These are phyloP conservation scores for Perizoma flavofasciatum DNA, from an alignment of 2,888 invertebrate genomes.

Conservation along the genomic window DNA sequence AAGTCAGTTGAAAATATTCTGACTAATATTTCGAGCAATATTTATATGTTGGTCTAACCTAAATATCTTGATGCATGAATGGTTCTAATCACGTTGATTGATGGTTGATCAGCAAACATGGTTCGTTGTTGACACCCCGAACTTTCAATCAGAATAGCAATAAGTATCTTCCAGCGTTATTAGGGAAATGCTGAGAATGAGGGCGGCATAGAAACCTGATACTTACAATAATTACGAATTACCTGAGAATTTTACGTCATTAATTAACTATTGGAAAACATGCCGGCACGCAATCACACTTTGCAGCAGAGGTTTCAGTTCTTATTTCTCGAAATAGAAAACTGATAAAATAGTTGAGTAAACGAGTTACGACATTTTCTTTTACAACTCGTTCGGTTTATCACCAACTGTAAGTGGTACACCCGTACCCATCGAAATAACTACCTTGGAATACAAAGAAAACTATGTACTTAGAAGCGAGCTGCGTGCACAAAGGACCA, in stretches of 20 bases:
- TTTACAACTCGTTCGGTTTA: conserved; percentile 19
- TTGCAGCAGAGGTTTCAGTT: too few relatives aligned
- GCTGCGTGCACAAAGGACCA: conserved; percentile 40
- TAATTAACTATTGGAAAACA: not conserved
- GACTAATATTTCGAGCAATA: not conserved
- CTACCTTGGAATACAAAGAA: conserved; percentile 58
- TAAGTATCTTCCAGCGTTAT: conserved; percentile 46
- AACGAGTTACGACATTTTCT: conserved; percentile 15
- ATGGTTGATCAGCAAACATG: conserved; percentile 23
- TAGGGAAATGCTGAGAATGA: conserved; percentile 42
- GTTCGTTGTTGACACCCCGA: conserved; percentile 38
- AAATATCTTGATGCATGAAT: conserved; percentile 10
- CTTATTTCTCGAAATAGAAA: conserved; percentile 5
- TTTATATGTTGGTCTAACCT: conserved; percentile 6
- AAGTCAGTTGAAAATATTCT: not conserved
- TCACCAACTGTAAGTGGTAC: conserved; percentile 35
- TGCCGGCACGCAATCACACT: conserved; percentile 4
- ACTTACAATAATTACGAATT: conserved; percentile 1
- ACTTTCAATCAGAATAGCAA: conserved; percentile 40
- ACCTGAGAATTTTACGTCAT: conserved; percentile 16
- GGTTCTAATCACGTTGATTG: conserved; percentile 29
- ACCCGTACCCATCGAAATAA: conserved; percentile 45
- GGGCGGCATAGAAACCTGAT: conserved; percentile 12
- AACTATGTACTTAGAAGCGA: conserved; percentile 51
- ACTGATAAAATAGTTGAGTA: conserved; percentile 17